Base-by-base conservation (phyloP, 1,140 invertebrate species). In the Aphidius gifuensis region DNA sequence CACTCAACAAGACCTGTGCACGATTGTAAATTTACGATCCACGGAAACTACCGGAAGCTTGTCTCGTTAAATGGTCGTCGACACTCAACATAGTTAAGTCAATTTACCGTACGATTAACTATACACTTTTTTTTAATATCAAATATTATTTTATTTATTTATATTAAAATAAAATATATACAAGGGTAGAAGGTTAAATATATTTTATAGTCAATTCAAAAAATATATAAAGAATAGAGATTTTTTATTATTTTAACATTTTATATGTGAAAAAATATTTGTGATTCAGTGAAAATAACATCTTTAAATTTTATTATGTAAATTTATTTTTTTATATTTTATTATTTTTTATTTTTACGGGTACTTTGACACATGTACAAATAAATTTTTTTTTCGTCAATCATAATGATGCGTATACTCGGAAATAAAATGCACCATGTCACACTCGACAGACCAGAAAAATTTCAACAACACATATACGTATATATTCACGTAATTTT, bases 371-470 rank as follows among this genome's bases (percentile, higher is more conserved):
- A 32, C 23, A 32, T 32, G 23, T 32, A 3, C 23, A 32, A 32
- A 32, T 32, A 32, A 32, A 32, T 3, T 32, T 32, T 32, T 32
- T 32, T 32, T 32, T 32, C n/a, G 23, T 32, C 23, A 32, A 32
- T 32, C 23, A 32, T 32, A 32, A 32, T 32, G 23, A 32, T 32
- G 23, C 23, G 23, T 32, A 32, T 32, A 32, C 23, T 32, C 2
- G 4, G 4, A 32, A 32, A 32, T 32, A 32, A 32, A 32, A 32
- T 32, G 23, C 23, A 32, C 4, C 23, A 38, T 55, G 53, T 43
- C 53, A 55, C 53, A 55, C 53, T n/a, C 53, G 40, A 21, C 53
- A 55, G 53, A 55, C 53, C n/a, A 16, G 11, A 55, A 55, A 55
- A 55, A 42, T 42, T 39, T 55, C 42, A 40, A 7, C 38, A 55